Conservation (phyloP, 2,888 invertebrate genomes). For the Thyatira batis region DNA sequence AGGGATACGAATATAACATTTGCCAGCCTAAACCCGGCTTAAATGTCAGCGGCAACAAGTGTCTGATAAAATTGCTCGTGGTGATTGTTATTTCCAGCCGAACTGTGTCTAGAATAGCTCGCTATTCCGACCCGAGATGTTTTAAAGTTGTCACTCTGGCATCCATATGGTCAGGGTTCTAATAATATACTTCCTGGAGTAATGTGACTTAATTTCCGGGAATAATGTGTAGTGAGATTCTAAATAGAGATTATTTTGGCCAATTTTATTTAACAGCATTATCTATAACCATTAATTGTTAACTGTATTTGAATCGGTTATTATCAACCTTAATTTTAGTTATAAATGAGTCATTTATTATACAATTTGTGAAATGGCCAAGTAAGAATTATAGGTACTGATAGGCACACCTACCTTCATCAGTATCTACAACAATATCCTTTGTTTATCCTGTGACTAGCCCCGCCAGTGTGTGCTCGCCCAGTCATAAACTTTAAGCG, state of each 20-base stretch:
- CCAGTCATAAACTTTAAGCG: conserved; percentile 5
- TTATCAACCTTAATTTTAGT: too few relatives aligned
- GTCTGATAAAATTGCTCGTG: conserved; percentile 43
- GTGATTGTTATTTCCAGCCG: conserved; percentile 38
- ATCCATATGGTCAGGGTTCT: conserved; percentile 9
- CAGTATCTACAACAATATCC: background rate
- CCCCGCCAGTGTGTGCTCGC: conserved; percentile 14
- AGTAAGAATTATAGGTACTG: too few relatives aligned
- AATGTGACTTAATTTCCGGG: too few relatives aligned
- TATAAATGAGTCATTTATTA: too few relatives aligned
- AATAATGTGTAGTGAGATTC: too few relatives aligned
- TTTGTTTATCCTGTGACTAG: background rate
- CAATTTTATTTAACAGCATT: too few relatives aligned
- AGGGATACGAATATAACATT: conserved; percentile 29
- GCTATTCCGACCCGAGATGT: background rate
- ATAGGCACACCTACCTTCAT: conserved; percentile 3
- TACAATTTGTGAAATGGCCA: too few relatives aligned
- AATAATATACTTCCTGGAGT: background rate
- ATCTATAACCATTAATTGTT: too few relatives aligned
- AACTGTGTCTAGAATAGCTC: conserved; percentile 17
- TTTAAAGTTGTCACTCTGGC: background rate
- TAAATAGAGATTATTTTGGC: too few relatives aligned
- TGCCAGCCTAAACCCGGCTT: conserved; percentile 27
- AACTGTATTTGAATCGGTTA: too few relatives aligned
- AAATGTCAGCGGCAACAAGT: conserved; percentile 46